phyloP scores from a whole-genome alignment of 2,797 vertebrate species.

The Nothura maculosa region DNA sequence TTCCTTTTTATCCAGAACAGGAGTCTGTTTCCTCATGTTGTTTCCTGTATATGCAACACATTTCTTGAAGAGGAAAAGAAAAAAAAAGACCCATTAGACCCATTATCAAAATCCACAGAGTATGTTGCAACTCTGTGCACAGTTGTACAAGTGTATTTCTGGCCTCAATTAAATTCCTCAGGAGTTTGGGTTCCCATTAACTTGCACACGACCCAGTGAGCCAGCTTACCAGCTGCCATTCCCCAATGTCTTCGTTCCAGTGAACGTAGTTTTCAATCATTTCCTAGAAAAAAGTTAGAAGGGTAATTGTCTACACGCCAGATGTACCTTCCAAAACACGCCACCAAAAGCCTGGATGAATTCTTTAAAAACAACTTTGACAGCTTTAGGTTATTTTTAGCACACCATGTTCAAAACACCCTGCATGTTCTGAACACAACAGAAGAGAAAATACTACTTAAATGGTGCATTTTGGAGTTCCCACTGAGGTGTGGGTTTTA shows the following conservation, averaged over 20 bases:
- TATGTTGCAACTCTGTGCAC: background rate
- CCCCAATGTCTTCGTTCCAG: constrained; percentile 99
- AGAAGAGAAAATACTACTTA: background rate
- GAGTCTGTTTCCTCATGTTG: constrained; percentile 98
- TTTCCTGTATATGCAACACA: constrained; percentile 99
- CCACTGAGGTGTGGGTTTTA: background rate
- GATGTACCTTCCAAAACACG: background rate
- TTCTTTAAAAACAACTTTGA: background rate
- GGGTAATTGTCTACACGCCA: background rate
- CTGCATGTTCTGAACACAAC: background rate
- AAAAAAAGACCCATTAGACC: background rate
- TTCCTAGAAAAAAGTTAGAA: constrained; percentile 83
- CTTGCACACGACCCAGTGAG: rapidly evolving
- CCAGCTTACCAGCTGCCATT: constrained; percentile 95
- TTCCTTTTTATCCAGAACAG: constrained; percentile 96
- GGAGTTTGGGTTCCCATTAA: background rate
- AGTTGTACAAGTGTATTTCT: background rate
- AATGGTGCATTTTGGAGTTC: rapidly evolving
- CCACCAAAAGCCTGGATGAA: background rate
- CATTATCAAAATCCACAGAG: background rate
- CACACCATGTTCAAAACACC: background rate
- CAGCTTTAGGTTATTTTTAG: background rate
- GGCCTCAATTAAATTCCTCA: background rate
- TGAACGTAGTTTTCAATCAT: constrained; percentile 99
- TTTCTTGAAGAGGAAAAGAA: constrained; percentile 86